phyloP scores from a whole-genome alignment of 2,113 vertebrate species.

The Heteronetta atricapilla region DNA sequence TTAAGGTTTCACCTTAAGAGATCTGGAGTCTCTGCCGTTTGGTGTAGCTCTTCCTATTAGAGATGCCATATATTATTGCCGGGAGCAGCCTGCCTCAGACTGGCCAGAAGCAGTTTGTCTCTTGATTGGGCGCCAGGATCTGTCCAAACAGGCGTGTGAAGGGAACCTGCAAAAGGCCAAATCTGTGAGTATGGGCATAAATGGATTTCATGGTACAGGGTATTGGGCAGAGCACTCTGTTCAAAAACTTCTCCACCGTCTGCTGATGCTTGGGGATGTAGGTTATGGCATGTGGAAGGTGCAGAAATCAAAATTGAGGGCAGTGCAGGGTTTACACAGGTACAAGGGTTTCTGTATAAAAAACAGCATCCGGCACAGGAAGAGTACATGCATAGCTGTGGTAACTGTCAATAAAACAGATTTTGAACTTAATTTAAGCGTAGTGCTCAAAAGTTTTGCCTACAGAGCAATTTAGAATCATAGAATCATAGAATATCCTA shows the following conservation, averaged over 20 bases:
- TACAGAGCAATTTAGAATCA: neutral
- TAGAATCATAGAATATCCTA: too few relatives aligned
- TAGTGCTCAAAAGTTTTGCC: neutral
- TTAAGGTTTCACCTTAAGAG: slow-evolving; percentile 91
- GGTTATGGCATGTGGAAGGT: neutral
- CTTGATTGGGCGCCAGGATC: slow-evolving; percentile 94
- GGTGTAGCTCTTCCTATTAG: slow-evolving; percentile 94
- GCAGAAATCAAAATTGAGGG: neutral
- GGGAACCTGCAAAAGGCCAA: slow-evolving; percentile 89
- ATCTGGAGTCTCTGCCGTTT: slow-evolving; percentile 94
- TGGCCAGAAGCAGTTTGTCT: slow-evolving; percentile 96
- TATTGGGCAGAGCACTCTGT: neutral
- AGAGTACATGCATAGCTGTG: neutral
- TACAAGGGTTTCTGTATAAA: neutral
- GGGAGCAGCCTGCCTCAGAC: slow-evolving; percentile 92
- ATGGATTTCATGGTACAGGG: neutral
- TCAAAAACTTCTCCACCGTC: neutral
- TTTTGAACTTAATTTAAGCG: neutral
- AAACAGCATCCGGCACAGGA: neutral
- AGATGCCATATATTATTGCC: slow-evolving; percentile 93
- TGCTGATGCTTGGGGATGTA: neutral
- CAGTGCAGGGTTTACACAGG: rapidly evolving
- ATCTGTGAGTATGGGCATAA: slow-evolving; percentile 82
- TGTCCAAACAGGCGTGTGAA: slow-evolving; percentile 93
- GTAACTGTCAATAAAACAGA: neutral